phyloP scores from a whole-genome alignment of 2,113 vertebrate species.

The Trinectes maculatus region DNA sequence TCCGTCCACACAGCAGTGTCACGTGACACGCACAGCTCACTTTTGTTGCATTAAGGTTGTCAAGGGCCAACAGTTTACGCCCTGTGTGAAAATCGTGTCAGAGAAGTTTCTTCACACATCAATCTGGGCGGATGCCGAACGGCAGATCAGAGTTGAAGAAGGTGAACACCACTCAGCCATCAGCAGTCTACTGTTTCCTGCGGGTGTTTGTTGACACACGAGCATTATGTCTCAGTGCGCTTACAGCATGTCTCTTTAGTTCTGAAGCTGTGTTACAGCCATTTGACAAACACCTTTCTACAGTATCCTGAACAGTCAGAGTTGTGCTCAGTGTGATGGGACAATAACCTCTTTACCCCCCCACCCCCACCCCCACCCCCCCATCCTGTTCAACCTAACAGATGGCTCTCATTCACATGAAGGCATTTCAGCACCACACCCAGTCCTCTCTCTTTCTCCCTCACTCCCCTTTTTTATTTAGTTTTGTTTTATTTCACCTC shows the following conservation, averaged over 20 bases:
- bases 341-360: constrained; percentile 1
- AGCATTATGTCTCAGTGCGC: not conserved
- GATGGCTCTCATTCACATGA: constrained; percentile 56
- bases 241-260: not conserved
- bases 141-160: not conserved
- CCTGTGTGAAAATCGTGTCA: too few relatives aligned
- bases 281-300: constrained; percentile 6
- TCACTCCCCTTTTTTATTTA: constrained; percentile 4
- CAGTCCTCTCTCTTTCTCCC: not conserved
- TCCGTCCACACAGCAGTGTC: constrained; percentile 25
- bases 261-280: not conserved
- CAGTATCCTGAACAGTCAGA: constrained; percentile 1
- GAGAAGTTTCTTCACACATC: not conserved
- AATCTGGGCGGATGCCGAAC: not conserved
- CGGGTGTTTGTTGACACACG: not conserved
- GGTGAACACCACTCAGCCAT: too few relatives aligned
- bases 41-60: constrained; percentile 18
- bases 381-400: constrained; percentile 47
- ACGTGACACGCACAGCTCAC: constrained; percentile 5
- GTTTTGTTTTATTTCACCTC: constrained; percentile 10
- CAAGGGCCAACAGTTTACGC: not conserved
- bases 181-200: not conserved
- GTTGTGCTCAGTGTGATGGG: constrained; percentile 19
- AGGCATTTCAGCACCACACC: constrained; percentile 58
- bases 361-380: not conserved